These are phyloP conservation scores for Heliothis virescens DNA, from an alignment of 1,140 invertebrate genomes.

Conservation along the genomic window DNA sequence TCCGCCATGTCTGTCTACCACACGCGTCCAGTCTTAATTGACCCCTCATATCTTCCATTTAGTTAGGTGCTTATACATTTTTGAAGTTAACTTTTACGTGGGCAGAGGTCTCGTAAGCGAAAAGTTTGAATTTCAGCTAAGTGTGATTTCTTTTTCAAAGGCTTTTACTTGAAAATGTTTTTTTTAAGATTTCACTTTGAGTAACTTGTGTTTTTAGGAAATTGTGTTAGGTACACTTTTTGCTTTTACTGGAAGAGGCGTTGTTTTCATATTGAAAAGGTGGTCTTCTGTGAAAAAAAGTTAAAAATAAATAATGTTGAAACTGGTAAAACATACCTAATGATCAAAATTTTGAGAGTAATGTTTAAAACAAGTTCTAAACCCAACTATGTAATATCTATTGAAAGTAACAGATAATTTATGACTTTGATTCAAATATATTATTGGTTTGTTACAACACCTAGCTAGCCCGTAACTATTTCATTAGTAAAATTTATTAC, in stretches of 20 bases:
- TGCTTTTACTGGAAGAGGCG: too few relatives aligned
- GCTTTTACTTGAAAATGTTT: background rate
- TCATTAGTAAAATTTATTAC: too few relatives aligned
- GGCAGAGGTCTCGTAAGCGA: slow-evolving; percentile 1
- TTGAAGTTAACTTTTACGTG: background rate
- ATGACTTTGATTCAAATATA: too few relatives aligned
- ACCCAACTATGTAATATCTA: too few relatives aligned
- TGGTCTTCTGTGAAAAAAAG: too few relatives aligned
- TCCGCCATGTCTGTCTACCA: slow-evolving; percentile 51
- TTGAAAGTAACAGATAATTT: too few relatives aligned
- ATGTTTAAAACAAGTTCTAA: too few relatives aligned
- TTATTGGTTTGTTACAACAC: too few relatives aligned
- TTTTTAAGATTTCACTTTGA: slow-evolving; percentile 10
- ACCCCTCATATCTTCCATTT: background rate
- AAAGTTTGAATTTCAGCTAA: slow-evolving; percentile 12
- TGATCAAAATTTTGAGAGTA: too few relatives aligned
- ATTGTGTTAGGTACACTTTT: background rate
- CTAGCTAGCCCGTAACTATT: too few relatives aligned
- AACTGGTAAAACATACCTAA: too few relatives aligned
- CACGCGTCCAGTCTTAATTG: background rate
- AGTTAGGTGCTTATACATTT: background rate
- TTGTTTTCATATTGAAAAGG: background rate
- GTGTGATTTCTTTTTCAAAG: background rate
- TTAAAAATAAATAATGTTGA: too few relatives aligned
- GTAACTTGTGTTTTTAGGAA: background rate